Evolutionary conservation across 2,797 vertebrate genomes (phyloP).

Genomic region (Amblyraja radiata): DNA sequence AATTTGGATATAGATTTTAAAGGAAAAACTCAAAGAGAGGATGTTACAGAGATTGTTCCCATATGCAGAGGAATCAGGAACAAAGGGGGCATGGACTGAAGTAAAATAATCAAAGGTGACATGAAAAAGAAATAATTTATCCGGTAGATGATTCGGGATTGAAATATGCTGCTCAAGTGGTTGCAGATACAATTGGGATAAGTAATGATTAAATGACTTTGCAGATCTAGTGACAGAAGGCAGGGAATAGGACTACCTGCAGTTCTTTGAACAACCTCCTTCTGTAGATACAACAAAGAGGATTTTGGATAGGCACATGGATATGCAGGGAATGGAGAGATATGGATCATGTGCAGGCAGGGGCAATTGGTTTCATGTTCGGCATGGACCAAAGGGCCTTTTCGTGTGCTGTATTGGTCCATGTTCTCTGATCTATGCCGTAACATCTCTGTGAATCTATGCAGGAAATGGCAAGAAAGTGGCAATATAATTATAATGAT

Average conservation of each 20-base stretch:
- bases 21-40: no score
- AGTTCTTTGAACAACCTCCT: no score
- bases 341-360: no score
- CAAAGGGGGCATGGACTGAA: background rate
- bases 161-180: background rate
- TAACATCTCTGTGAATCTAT: background rate
- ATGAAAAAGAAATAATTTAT: background rate
- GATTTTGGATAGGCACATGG: no score
- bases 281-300: no score
- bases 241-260: background rate
- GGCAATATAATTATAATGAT: no score
- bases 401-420: background rate
- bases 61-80: background rate
- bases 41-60: background rate
- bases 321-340: no score
- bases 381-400: background rate
- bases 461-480: no score
- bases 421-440: no score
- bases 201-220: background rate
- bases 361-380: no score
- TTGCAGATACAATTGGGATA: background rate
- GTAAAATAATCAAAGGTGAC: background rate
- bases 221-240: background rate
- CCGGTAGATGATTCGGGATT: background rate
- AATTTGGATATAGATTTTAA: no score